Base-by-base conservation (phyloP, 2,113 vertebrate species). In the Bubo scandiacus region DNA sequence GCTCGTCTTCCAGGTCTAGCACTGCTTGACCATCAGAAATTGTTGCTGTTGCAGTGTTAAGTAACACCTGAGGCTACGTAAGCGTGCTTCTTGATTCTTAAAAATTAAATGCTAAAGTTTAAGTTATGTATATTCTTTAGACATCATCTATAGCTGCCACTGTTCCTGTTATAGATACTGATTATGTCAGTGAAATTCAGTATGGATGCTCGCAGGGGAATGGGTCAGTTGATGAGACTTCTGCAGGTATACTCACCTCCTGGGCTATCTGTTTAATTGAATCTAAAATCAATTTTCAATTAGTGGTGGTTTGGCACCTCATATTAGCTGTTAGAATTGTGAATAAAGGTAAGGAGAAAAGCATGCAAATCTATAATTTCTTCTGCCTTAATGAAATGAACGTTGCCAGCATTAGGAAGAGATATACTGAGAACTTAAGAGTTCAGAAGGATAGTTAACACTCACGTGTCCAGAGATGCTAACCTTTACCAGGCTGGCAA, bases 211-310 rank as follows among this genome's bases (percentile, higher is more conserved):
- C 9, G 0, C 26, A 23, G 10, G 27, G 52, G 61, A 91, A 30
- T 5, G 8, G 75, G 79, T 58, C 45, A 43, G 51, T 70, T 95
- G 82, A 90, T 88, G 85, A 92, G 82, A 42, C 49, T 61, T 90
- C 40, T 86, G 36, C 22, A 36, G 92, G 73, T 66, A 7, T 65
- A 55, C 55, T 93, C 91, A 51, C 88, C 79, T 94, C 94, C 51
- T 73, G 80, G 92, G 45, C 59, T 75, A 42, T 59, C 65, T 55
- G 23, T 95, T 97, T 97, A 96, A 97, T 96, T 97, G 97, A 93
- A 97, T 96, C 66, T 55, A 89, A 97, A 97, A 98, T 98, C 97
- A 97, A 97, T 98, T 98, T 98, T 97, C 94, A 97, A 97, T 98
- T 98, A 98, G 90, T 89, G 55, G 72, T 94, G 86, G 83, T 96